Conservation (phyloP, 2,888 invertebrate genomes). For the Fissipunctia ypsillon region DNA sequence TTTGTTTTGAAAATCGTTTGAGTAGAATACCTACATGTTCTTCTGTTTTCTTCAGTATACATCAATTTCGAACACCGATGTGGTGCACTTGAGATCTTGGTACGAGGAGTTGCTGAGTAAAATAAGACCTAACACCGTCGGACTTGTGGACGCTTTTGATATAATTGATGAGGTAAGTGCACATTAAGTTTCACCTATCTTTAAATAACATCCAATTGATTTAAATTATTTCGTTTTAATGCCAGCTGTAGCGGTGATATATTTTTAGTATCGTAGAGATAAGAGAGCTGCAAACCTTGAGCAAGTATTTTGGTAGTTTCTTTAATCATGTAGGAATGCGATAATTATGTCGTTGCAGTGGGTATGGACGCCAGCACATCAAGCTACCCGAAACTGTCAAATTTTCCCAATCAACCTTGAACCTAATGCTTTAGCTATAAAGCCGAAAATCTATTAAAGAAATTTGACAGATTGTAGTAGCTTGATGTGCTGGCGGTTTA, state of each 20-base stretch:
- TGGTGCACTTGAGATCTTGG: conserved; percentile 91
- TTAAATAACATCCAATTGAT: neutral
- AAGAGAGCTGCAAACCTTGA: neutral
- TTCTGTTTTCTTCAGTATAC: conserved; percentile 91
- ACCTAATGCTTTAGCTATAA: too few relatives aligned
- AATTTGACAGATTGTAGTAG: too few relatives aligned
- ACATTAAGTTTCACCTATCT: neutral
- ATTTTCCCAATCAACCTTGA: too few relatives aligned
- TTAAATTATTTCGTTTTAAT: neutral
- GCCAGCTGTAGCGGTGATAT: neutral
- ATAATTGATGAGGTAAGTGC: conserved; percentile 92
- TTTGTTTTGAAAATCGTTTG: conserved; percentile 1
- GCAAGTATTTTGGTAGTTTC: neutral
- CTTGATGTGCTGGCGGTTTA: too few relatives aligned
- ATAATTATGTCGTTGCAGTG: neutral
- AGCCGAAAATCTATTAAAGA: too few relatives aligned
- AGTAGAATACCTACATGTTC: neutral
- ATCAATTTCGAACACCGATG: conserved; percentile 84
- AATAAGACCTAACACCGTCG: conserved; percentile 96
- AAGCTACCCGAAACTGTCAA: too few relatives aligned
- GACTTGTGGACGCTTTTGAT: conserved; percentile 97
- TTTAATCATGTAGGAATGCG: neutral
- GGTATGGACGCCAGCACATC: too few relatives aligned
- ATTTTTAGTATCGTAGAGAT: neutral
- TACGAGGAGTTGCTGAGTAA: conserved; percentile 92